Evolutionary conservation across 2,113 vertebrate genomes (phyloP).

Genomic region (Petrocephalus microphthalmus): DNA sequence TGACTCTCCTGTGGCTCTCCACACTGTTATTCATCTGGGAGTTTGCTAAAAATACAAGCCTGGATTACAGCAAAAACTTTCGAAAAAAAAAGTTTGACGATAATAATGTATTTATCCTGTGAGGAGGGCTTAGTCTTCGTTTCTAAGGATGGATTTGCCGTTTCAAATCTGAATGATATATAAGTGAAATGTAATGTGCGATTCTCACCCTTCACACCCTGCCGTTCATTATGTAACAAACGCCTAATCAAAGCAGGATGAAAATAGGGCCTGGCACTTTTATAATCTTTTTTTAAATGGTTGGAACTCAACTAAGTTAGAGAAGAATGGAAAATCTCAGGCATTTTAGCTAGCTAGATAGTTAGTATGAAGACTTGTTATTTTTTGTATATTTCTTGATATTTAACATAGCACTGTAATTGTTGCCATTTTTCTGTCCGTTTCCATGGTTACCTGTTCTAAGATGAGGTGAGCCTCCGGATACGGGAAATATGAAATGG

Average conservation of each 20-base stretch:
- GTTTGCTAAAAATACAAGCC: not conserved
- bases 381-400: not conserved
- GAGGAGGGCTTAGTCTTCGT: not conserved
- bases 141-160: not conserved
- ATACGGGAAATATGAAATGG: not conserved
- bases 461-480: not conserved
- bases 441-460: constrained; percentile 19
- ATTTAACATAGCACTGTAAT: not conserved
- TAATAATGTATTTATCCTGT: constrained; percentile 5
- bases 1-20: not conserved
- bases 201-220: not conserved
- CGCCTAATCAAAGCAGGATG: not conserved
- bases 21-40: not conserved
- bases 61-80: not conserved
- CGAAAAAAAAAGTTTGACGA: not conserved
- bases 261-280: not conserved
- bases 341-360: not conserved
- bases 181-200: not conserved
- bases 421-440: constrained; percentile 6
- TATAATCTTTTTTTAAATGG: not conserved
- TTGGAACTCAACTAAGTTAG: not conserved
- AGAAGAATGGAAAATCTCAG: not conserved
- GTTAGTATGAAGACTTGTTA: not conserved
- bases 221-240: not conserved
- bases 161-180: not conserved